phyloP scores from a whole-genome alignment of 1,140 invertebrate genomes.

The Aphelinus atriplicis region DNA sequence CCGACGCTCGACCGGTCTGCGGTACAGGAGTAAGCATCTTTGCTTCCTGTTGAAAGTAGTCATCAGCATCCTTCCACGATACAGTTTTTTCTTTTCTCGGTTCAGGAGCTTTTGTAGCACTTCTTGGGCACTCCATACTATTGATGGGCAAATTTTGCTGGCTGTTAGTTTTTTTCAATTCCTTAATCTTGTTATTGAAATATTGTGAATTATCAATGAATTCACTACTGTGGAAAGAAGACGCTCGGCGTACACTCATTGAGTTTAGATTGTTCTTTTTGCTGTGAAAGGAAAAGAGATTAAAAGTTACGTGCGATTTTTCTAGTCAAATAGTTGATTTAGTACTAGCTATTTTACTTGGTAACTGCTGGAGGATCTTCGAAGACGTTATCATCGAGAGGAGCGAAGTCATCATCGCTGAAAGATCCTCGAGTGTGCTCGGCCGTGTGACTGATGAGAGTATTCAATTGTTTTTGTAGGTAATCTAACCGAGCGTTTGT shows the following conservation, averaged over 20 bases:
- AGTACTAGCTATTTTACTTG: conserved; percentile 13
- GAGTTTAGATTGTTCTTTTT: neutral
- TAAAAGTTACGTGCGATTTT: no score
- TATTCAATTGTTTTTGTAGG: conserved; percentile 55
- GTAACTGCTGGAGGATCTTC: neutral
- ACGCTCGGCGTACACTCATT: conserved; percentile 51
- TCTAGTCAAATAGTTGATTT: conserved; percentile 10
- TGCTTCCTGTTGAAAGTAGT: conserved; percentile 55
- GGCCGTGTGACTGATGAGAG: conserved; percentile 53
- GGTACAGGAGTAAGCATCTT: conserved; percentile 46
- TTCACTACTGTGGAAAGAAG: conserved; percentile 57
- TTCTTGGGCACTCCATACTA: neutral
- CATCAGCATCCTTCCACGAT: conserved; percentile 62
- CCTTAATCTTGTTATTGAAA: conserved; percentile 56
- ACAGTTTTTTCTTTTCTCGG: conserved; percentile 42
- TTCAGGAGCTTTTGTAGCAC: neutral
- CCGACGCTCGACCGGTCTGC: conserved; percentile 69
- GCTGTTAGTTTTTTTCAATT: conserved; percentile 57
- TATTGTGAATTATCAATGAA: conserved; percentile 51
- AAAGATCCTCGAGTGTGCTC: conserved; percentile 51
- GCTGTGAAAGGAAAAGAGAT: neutral
- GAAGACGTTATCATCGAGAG: conserved; percentile 41
- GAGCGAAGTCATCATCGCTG: conserved; percentile 45
- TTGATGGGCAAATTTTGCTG: conserved; percentile 46
- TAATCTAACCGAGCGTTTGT: conserved; percentile 55